A percentile compares a stretch with the other conserved stretches of the same genome.
Conservation (phyloP, 2,797 vertebrate species). For the Bovichtus variegatus region DNA sequence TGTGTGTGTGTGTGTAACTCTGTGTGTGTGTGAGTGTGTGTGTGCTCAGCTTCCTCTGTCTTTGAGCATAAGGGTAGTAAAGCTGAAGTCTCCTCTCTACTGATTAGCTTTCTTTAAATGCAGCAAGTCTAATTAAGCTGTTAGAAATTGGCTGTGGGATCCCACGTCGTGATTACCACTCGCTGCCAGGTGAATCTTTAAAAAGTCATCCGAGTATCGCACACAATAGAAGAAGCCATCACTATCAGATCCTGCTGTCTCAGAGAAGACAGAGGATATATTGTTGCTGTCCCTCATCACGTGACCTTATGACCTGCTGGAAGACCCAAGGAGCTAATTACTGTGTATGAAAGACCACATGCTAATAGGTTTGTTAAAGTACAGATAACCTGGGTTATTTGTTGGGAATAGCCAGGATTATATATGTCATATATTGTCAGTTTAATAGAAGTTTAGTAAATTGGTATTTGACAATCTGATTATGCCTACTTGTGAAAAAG, state of each 20-base stretch:
- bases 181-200: slow-evolving; percentile 48
- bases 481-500: slow-evolving; percentile 38
- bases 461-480: slow-evolving; percentile 27
- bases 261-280: slow-evolving; percentile 23
- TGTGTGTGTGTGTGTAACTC: neutral
- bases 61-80: slow-evolving; percentile 33
- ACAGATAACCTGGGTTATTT: slow-evolving; percentile 9
- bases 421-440: neutral
- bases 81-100: slow-evolving; percentile 52
- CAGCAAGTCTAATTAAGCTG: slow-evolving; percentile 59
- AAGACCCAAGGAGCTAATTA: slow-evolving; percentile 63
- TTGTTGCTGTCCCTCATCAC: slow-evolving; percentile 30
- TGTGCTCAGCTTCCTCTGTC: slow-evolving; percentile 28
- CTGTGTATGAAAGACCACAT: slow-evolving; percentile 36
- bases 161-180: slow-evolving; percentile 38
- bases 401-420: slow-evolving; percentile 10
- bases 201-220: slow-evolving; percentile 32
- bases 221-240: slow-evolving; percentile 3
- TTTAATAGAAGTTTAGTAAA: slow-evolving; percentile 11
- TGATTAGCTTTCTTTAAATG: slow-evolving; percentile 63
- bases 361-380: slow-evolving; percentile 30
- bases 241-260: slow-evolving; percentile 16
- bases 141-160: slow-evolving; percentile 47
- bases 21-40: neutral
- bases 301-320: slow-evolving; percentile 44